Evolutionary conservation across 2,113 vertebrate genomes (phyloP).

Genomic region (Solenodon paradoxus): DNA sequence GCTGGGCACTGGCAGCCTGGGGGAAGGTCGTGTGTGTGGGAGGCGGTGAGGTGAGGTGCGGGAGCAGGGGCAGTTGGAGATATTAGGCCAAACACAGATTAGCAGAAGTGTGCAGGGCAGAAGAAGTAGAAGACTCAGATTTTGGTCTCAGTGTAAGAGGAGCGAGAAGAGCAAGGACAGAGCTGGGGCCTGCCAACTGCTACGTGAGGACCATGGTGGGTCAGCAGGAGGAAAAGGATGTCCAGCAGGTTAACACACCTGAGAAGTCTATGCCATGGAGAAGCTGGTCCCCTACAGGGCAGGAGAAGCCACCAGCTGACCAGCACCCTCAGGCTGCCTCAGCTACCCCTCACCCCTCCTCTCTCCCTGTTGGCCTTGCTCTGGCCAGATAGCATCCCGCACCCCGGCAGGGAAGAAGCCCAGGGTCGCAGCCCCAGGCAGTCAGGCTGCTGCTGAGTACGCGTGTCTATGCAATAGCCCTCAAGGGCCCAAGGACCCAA

Average conservation of each 20-base stretch:
- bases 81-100: neutral
- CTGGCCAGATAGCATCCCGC: no score
- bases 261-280: neutral
- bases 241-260: neutral
- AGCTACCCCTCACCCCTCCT: no score
- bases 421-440: accelerated
- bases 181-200: neutral
- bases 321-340: neutral
- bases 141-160: neutral
- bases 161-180: neutral
- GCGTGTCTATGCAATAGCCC: neutral
- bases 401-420: neutral
- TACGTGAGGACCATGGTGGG: no score
- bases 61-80: neutral
- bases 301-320: neutral
- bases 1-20: neutral
- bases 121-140: neutral
- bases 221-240: neutral
- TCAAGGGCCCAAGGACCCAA: neutral
- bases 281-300: neutral
- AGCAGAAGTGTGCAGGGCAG: neutral
- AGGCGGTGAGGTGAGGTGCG: accelerated
- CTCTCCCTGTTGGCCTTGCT: no score
- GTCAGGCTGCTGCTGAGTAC: neutral
- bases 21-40: neutral